A percentile compares a stretch with the other conserved stretches of the same genome.
phyloP scores from a whole-genome alignment of 2,113 vertebrate species.

The Heliornis fulica region DNA sequence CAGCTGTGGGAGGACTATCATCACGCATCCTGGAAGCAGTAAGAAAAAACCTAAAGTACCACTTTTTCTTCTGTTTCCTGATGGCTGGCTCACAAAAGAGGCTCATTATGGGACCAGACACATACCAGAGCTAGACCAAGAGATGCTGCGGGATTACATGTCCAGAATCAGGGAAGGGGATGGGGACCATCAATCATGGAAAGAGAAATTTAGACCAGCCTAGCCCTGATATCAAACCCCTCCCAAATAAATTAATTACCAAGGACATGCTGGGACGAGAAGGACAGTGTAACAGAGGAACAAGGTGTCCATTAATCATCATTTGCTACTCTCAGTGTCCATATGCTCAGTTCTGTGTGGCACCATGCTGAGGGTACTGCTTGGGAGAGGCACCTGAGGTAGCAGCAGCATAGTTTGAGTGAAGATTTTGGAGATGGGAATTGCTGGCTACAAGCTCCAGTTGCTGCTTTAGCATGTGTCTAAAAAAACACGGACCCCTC shows the following conservation, averaged over 20 bases:
- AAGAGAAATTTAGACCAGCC: not conserved
- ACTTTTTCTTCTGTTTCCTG: not conserved
- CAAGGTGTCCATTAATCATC: slow-evolving; percentile 33
- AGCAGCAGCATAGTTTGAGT: not conserved
- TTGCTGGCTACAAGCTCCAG: not conserved
- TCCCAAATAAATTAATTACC: slow-evolving; percentile 11
- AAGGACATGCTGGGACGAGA: not conserved
- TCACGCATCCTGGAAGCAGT: not conserved
- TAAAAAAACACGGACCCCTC: not conserved
- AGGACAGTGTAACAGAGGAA: not conserved
- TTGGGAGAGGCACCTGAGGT: not conserved
- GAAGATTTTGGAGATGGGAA: not conserved
- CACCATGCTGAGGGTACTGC: not conserved
- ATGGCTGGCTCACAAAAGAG: not conserved
- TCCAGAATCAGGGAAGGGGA: not conserved
- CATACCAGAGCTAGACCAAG: not conserved
- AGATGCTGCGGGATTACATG: not conserved
- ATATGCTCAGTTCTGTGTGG: not conserved
- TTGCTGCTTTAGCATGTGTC: not conserved
- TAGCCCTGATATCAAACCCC: not conserved
- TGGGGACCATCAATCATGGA: not conserved
- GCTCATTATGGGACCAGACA: not conserved
- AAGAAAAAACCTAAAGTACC: not conserved
- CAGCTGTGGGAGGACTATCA: not conserved
- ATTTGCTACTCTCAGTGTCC: slow-evolving; percentile 8